Conservation (phyloP, 92 coral and sea anemone species). For the Actinostola sp. region DNA sequence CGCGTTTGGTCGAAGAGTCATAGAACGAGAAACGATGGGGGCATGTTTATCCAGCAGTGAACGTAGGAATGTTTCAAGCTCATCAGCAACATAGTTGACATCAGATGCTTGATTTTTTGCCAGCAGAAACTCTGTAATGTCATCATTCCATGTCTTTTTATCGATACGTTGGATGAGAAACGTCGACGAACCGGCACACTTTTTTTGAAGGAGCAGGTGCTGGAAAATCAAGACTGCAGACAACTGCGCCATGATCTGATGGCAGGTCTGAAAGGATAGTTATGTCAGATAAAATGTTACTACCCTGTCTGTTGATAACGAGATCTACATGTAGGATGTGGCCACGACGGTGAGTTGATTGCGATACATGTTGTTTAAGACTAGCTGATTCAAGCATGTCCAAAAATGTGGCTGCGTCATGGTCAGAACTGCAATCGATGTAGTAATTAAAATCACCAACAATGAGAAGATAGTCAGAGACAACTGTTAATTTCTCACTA, state of each 20-base stretch:
- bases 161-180: slow-evolving; percentile 24
- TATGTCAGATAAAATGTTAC: slow-evolving; percentile 4
- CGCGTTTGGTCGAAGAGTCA: slow-evolving; percentile 17
- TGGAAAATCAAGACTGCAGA: slow-evolving; percentile 27
- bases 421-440: slow-evolving; percentile 3
- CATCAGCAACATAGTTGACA: not conserved
- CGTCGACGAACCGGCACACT: too few species aligned
- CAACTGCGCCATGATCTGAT: slow-evolving; percentile 27
- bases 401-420: slow-evolving; percentile 3
- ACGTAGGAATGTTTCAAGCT: slow-evolving; percentile 17
- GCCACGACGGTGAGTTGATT: slow-evolving; percentile 13
- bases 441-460: slow-evolving; percentile 6
- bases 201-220: slow-evolving; percentile 26
- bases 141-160: slow-evolving; percentile 21
- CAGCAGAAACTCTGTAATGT: slow-evolving; percentile 4
- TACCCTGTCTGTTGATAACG: slow-evolving; percentile 24
- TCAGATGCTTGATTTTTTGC: not conserved
- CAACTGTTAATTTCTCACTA: slow-evolving; percentile 3
- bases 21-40: slow-evolving; percentile 8
- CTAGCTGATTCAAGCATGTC: slow-evolving; percentile 29
- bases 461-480: slow-evolving; percentile 14
- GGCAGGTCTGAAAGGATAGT: slow-evolving; percentile 21
- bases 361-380: slow-evolving; percentile 10
- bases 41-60: slow-evolving; percentile 35
- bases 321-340: slow-evolving; percentile 27